A percentile compares a stretch with the other conserved stretches of the same genome.
phyloP scores from a whole-genome alignment of 2,113 vertebrate genomes.

The Cottus gobio region DNA sequence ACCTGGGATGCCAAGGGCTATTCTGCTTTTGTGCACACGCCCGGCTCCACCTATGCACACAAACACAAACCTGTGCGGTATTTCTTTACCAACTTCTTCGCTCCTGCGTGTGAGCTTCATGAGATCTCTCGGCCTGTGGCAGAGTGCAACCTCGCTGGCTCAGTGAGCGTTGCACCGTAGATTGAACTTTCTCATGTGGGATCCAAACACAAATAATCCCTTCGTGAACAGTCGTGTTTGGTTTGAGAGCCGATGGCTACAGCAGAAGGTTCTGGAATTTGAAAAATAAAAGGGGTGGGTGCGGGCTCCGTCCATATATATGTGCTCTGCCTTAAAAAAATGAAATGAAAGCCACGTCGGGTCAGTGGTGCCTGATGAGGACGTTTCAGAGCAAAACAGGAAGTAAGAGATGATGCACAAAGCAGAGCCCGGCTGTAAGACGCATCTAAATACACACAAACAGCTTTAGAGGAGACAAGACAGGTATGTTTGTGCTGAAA shows the following conservation, averaged over 20 bases:
- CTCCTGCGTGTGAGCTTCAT: not conserved
- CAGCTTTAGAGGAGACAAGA: slow-evolving; percentile 33
- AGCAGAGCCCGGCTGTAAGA: slow-evolving; percentile 62
- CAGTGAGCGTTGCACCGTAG: not conserved
- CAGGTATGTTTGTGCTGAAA: slow-evolving; percentile 59
- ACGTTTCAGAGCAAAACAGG: slow-evolving; percentile 39
- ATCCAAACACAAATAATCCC: slow-evolving; percentile 72
- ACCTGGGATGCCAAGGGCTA: slow-evolving; percentile 74
- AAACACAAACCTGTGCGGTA: slow-evolving; percentile 62
- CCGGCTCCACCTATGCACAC: slow-evolving; percentile 69
- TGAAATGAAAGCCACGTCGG: slow-evolving; percentile 19
- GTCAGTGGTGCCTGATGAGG: slow-evolving; percentile 46
- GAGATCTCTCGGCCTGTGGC: slow-evolving; percentile 35
- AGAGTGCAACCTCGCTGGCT: slow-evolving; percentile 17
- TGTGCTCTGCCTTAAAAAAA: slow-evolving; percentile 10
- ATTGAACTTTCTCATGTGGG: slow-evolving; percentile 40
- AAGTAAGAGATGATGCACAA: slow-evolving; percentile 55
- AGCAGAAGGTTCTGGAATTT: slow-evolving; percentile 60
- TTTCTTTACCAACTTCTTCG: slow-evolving; percentile 22
- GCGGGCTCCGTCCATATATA: slow-evolving; percentile 27
- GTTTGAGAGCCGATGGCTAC: slow-evolving; percentile 56
- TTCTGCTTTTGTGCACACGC: slow-evolving; percentile 70
- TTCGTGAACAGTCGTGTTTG: slow-evolving; percentile 68
- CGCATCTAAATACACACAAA: slow-evolving; percentile 52
- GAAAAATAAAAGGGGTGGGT: not conserved